phyloP scores from a whole-genome alignment of 2,113 vertebrate species.

The Dissostichus mawsoni region DNA sequence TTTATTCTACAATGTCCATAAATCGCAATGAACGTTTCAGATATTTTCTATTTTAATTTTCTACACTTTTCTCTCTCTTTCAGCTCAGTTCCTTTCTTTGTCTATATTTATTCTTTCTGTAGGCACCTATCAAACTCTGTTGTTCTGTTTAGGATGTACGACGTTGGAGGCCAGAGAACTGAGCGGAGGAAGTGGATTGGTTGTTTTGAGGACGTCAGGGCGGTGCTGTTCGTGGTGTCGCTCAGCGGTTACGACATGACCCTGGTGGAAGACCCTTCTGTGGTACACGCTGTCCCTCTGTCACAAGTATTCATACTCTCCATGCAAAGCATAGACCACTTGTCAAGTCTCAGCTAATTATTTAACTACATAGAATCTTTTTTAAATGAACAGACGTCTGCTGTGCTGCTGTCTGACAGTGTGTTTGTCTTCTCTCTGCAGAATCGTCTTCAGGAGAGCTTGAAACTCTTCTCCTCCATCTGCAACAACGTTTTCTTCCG shows the following conservation, averaged over 20 bases:
- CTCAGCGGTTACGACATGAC: constrained; percentile 88
- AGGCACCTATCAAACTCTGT: not conserved
- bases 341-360: not conserved
- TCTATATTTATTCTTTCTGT: not conserved
- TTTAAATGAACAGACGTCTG: not conserved
- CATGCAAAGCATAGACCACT: rapidly evolving
- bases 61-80: not conserved
- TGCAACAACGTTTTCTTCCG: constrained; percentile 86
- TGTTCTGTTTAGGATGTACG: constrained; percentile 79
- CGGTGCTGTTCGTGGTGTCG: constrained; percentile 85
- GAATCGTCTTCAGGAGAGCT: constrained; percentile 86
- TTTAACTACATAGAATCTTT: not conserved
- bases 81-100: not conserved
- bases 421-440: constrained; percentile 46
- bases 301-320: not conserved
- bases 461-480: constrained; percentile 85
- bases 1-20: too few species aligned
- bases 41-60: not conserved
- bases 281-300: constrained; percentile 67
- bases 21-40: not conserved
- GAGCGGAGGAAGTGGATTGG: constrained; percentile 87
- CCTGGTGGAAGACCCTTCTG: constrained; percentile 81
- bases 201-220: constrained; percentile 85
- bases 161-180: constrained; percentile 84
- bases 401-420: constrained; percentile 11